A percentile compares a stretch with the other conserved stretches of the same genome.
Conservation (phyloP, 2,888 invertebrate genomes). For the Dasysyrphus tricinctus region DNA sequence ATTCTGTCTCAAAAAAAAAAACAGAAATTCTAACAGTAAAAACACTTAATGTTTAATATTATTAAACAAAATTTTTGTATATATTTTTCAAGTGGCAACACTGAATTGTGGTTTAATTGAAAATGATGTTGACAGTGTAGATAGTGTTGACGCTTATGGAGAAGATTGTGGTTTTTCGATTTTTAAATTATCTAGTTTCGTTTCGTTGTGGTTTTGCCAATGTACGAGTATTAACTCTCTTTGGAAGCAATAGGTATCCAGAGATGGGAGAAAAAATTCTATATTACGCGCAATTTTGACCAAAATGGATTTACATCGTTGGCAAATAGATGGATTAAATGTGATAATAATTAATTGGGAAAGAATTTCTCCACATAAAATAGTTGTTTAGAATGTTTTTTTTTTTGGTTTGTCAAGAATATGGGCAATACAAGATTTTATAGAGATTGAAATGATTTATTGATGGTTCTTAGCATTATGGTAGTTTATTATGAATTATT, state of each 20-base stretch:
- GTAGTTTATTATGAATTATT: not conserved
- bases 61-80: too few species aligned
- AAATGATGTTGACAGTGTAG: not conserved
- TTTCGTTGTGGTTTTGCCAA: constrained; percentile 41
- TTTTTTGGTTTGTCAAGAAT: not conserved
- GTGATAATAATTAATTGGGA: not conserved
- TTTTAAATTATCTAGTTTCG: constrained; percentile 23
- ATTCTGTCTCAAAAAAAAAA: too few species aligned
- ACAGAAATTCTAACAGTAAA: too few species aligned
- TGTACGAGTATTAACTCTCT: not conserved
- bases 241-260: constrained; percentile 3
- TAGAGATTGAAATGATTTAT: not conserved
- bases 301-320: constrained; percentile 30
- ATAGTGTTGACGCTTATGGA: constrained; percentile 55
- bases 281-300: constrained; percentile 27
- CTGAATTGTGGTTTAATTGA: not conserved
- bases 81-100: constrained; percentile 1
- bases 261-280: constrained; percentile 40
- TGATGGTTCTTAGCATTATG: not conserved
- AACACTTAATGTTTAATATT: too few species aligned
- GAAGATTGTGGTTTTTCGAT: constrained; percentile 52
- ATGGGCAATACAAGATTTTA: constrained; percentile 8
- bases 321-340: constrained; percentile 51
- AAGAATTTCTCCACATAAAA: constrained; percentile 2
- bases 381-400: not conserved